These are phyloP conservation scores for Pelmatolapia mariae DNA, from an alignment of 2,113 vertebrate genomes.

Conservation along the genomic window DNA sequence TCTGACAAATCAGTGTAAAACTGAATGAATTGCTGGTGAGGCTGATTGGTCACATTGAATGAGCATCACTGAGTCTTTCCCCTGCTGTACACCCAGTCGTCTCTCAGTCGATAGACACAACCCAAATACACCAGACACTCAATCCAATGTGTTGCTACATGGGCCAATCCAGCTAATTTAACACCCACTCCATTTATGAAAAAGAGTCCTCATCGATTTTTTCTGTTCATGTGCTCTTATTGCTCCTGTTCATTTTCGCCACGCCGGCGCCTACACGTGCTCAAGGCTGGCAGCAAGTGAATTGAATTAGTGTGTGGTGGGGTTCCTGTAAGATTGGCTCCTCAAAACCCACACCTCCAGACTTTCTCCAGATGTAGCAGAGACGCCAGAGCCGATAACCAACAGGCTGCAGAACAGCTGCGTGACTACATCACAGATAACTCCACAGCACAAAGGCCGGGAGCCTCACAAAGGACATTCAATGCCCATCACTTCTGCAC, in stretches of 20 bases:
- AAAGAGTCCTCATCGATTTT: constrained; percentile 73
- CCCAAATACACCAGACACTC: constrained; percentile 69
- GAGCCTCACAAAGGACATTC: constrained; percentile 31
- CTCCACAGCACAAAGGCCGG: constrained; percentile 33
- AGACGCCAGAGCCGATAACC: constrained; percentile 5
- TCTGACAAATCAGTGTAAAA: constrained; percentile 34
- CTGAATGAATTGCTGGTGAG: constrained; percentile 48
- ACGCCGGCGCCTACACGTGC: constrained; percentile 46
- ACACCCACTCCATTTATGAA: constrained; percentile 75
- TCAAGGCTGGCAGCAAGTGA: constrained; percentile 35
- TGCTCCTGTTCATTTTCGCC: constrained; percentile 54
- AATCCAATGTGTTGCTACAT: constrained; percentile 69
- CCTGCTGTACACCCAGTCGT: constrained; percentile 63
- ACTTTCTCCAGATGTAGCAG: constrained; percentile 30
- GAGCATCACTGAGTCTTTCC: constrained; percentile 62
- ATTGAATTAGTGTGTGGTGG: constrained; percentile 59
- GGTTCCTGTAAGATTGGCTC: constrained; percentile 45
- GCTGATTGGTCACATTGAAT: constrained; percentile 69
- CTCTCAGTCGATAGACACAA: constrained; percentile 68
- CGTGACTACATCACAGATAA: constrained; percentile 18
- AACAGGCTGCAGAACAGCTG: constrained; percentile 17
- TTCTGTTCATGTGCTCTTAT: constrained; percentile 60
- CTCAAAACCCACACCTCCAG: constrained; percentile 34
- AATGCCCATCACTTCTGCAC: constrained; percentile 32
- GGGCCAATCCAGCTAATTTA: constrained; percentile 71